Conservation (phyloP, 2,888 invertebrate genomes). For the Brachylomia viminalis region DNA sequence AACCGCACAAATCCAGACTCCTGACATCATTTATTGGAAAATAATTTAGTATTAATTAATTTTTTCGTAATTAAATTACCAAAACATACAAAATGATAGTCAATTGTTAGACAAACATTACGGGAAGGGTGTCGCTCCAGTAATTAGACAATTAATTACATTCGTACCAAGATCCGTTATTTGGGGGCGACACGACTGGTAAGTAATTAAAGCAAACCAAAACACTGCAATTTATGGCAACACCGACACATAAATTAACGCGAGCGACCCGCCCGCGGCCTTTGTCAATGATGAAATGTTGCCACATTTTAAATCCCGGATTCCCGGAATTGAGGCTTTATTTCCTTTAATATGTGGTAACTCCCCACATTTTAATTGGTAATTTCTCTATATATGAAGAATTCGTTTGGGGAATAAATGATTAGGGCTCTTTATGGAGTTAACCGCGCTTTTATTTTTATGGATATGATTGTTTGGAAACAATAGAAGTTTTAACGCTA, state of each 20-base stretch:
- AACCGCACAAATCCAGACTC: too few species aligned
- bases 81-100: conserved; percentile 44
- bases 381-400: conserved; percentile 23
- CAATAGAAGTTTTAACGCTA: conserved; percentile 9
- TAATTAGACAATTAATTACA: conserved; percentile 77
- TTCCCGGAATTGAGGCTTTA: conserved; percentile 49
- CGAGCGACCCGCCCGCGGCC: conserved; percentile 67
- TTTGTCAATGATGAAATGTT: conserved; percentile 73
- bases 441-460: conserved; percentile 20
- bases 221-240: conserved; percentile 80
- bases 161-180: conserved; percentile 70
- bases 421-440: conserved; percentile 23
- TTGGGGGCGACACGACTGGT: conserved; percentile 72
- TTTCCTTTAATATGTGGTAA: conserved; percentile 43
- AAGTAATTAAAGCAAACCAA: conserved; percentile 81
- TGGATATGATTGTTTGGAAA: conserved; percentile 22
- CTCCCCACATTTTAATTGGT: conserved; percentile 44
- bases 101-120: conserved; percentile 43
- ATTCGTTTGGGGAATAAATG: conserved; percentile 17
- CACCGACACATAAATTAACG: conserved; percentile 77
- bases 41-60: conserved; percentile 7
- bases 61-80: conserved; percentile 25
- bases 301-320: conserved; percentile 62
- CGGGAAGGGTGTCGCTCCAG: conserved; percentile 38
- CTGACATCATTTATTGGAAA: neutral